These are phyloP conservation scores for Venustaconcha ellipsiformis DNA, from an alignment of 1,140 invertebrate species.

Conservation along the genomic window DNA sequence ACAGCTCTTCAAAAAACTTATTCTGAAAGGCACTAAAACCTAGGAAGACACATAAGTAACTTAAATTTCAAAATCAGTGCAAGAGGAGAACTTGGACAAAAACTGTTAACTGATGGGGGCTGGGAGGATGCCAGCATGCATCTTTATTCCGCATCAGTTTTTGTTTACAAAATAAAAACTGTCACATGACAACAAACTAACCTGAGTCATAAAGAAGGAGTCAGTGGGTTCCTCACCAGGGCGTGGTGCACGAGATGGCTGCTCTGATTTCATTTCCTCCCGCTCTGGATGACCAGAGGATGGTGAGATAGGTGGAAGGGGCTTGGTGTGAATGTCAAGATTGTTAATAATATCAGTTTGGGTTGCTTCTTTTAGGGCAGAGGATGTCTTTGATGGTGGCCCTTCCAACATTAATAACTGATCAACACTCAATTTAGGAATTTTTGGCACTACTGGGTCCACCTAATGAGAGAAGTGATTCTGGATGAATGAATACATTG, in stretches of 20 bases:
- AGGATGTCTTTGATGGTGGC: conserved; percentile 23
- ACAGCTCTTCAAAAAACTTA: background rate
- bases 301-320: conserved; percentile 37
- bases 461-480: conserved; percentile 36
- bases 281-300: conserved; percentile 11
- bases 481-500: background rate
- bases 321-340: conserved; percentile 25
- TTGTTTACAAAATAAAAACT: background rate
- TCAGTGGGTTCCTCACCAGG: conserved; percentile 32
- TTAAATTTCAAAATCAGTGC: background rate
- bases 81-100: too few species aligned
- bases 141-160: background rate
- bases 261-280: conserved; percentile 17
- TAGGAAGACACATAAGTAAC: background rate
- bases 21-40: background rate
- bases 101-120: background rate
- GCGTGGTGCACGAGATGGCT: conserved; percentile 15
- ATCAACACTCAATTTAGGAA: conserved; percentile 59
- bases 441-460: conserved; percentile 52
- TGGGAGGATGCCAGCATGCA: background rate
- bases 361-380: conserved; percentile 11
- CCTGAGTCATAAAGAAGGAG: conserved; percentile 67
- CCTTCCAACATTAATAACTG: conserved; percentile 55
- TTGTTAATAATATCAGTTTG: conserved; percentile 3
- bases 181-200: conserved; percentile 10